Evolutionary conservation across 2,888 invertebrate species (phyloP), one percentile per base, ranked within the genome.

Genomic region (Cheiracanthium punctorium): DNA sequence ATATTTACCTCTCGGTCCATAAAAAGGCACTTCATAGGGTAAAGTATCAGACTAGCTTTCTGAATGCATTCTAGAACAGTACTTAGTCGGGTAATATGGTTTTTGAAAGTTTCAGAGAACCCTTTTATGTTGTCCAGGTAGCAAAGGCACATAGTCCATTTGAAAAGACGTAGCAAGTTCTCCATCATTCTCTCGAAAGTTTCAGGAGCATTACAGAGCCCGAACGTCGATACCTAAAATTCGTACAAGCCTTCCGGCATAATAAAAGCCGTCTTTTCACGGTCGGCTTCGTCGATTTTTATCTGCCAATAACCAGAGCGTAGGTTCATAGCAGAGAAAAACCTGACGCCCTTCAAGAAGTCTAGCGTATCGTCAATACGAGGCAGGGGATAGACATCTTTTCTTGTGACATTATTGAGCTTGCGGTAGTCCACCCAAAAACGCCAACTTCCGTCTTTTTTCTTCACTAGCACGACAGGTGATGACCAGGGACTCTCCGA

Each of bases 211-310:
- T 90, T 89, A 2, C 76, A 70, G 4, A 90, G 75, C 0, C 90
- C 90, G 82, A 90, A 90, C 1, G 90, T 89, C 88, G 90, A 89
- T 0, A 89, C 84, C 12, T 75, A 87, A 52, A 89, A 91, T 76
- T 91, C 88, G 52, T 84, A 90, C 0, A 89, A 80, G 0, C 89
- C 89, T 14, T 82, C 28, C 1, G 85, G 81, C 0, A 81, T 85
- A 0, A 85, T 76, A 76, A 91, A 90, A 1, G 90, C 90, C 20
- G 52, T 90, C 64, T 90, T 90, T 14, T 85, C 71, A 0, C 12
- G 30, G 52, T 58, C 74, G 20, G 41, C 28, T 20, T 29, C 41
- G n/a, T 65, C 37, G 0, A 64, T 28, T 24, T 75, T n/a, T 0
- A 75, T 75, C 33, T 75, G 65, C 65, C 30, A 76, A 64, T 76